Percentiles rank a stretch among this genome's conserved stretches.
Conservation (phyloP, 2,888 invertebrate species). For the Drosophila aldrichi region DNA sequence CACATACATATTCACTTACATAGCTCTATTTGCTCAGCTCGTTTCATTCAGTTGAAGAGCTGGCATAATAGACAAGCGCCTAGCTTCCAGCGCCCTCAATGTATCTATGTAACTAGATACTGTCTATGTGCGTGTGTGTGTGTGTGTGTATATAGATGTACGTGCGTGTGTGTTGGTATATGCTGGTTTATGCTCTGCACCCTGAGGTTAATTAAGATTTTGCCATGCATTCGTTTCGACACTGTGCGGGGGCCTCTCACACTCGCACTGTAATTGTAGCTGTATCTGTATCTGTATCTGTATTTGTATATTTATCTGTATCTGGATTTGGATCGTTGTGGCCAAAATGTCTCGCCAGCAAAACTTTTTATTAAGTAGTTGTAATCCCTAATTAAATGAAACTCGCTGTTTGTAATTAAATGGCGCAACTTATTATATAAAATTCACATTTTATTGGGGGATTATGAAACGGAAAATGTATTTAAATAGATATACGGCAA, state of each 20-base stretch:
- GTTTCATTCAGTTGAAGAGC: constrained; percentile 66
- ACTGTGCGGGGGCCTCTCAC: constrained; percentile 36
- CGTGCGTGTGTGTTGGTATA: constrained; percentile 15
- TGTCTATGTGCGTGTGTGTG: neutral
- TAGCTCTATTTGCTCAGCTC: constrained; percentile 76
- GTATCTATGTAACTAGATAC: neutral
- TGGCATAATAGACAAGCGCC: constrained; percentile 55
- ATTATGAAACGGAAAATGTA: too few species aligned
- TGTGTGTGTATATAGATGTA: neutral
- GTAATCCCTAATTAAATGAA: constrained; percentile 76
- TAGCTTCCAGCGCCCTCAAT: constrained; percentile 16
- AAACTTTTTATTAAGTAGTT: constrained; percentile 66
- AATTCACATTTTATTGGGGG: constrained; percentile 15
- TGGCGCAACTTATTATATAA: constrained; percentile 21
- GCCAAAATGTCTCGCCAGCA: constrained; percentile 31
- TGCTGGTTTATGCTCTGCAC: constrained; percentile 66
- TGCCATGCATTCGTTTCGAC: constrained; percentile 73
- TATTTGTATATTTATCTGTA: constrained; percentile 11
- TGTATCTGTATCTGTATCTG: constrained; percentile 8
- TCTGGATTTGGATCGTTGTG: constrained; percentile 21
- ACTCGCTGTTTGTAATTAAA: constrained; percentile 62
- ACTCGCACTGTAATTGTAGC: neutral
- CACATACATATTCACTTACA: constrained; percentile 17
- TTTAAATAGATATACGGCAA: too few species aligned
- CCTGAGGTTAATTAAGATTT: constrained; percentile 79